Evolutionary conservation across 37 sponge, comb jelly and placozoan genomes (phyloP).

Genomic region (Axinella damicornis): DNA sequence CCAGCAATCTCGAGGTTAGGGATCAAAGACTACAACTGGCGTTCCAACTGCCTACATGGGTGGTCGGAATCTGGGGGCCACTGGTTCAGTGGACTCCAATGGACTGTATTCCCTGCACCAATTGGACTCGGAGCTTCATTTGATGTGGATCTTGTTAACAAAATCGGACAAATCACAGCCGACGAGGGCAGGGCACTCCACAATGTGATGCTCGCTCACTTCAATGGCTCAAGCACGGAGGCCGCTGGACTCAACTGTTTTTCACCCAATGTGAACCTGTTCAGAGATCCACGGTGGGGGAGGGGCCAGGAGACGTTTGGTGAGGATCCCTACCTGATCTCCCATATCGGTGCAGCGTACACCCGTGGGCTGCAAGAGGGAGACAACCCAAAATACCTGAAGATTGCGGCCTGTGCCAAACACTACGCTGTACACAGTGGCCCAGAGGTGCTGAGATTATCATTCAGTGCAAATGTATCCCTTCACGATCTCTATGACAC

Average conservation of each 20-base stretch:
- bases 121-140: conserved; percentile 80
- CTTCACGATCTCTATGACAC: conserved; percentile 80
- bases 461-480: conserved; percentile 57
- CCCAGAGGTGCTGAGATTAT: conserved; percentile 45
- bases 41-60: conserved; percentile 86
- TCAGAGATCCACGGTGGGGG: conserved; percentile 83
- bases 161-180: conserved; percentile 56
- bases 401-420: conserved; percentile 79
- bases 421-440: conserved; percentile 84
- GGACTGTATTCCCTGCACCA: conserved; percentile 88
- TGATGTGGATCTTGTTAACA: conserved; percentile 42
- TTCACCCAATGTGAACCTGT: conserved; percentile 82
- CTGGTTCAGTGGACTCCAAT: conserved; percentile 42
- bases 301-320: conserved; percentile 74
- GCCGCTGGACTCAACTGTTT: conserved; percentile 89
- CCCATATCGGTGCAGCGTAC: conserved; percentile 60
- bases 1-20: conserved; percentile 75
- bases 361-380: conserved; percentile 71
- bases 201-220: conserved; percentile 59
- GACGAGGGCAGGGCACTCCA: conserved; percentile 82
- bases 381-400: conserved; percentile 53
- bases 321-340: conserved; percentile 74
- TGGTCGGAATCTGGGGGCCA: conserved; percentile 74
- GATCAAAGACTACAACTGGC: conserved; percentile 86
- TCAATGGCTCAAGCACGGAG: conserved; percentile 76